Percentiles rank a stretch among this genome's conserved stretches.
phyloP scores from a whole-genome alignment of 2,113 vertebrate genomes.

The Syngnathus typhle region DNA sequence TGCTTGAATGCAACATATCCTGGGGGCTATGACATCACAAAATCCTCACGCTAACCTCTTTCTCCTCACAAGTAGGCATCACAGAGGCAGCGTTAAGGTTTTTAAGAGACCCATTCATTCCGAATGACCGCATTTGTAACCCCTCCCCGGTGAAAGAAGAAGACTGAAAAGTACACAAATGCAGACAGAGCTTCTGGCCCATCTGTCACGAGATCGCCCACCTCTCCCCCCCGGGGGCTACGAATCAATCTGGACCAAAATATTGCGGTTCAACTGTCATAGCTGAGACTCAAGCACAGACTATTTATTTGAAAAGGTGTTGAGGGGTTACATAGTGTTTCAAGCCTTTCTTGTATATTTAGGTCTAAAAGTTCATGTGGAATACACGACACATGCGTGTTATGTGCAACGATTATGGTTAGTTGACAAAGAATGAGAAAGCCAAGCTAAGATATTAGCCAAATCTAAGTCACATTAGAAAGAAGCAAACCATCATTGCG shows the following conservation, averaged over 20 bases:
- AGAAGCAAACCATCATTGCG: too few relatives aligned
- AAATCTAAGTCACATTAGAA: slow-evolving; percentile 23
- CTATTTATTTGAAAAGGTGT: neutral
- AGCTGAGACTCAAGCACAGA: slow-evolving; percentile 5
- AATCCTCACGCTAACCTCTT: neutral
- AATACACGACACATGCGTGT: neutral
- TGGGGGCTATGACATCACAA: too few relatives aligned
- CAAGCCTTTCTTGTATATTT: neutral
- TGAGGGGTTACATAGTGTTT: neutral
- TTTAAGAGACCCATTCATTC: slow-evolving; percentile 17
- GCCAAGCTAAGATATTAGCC: neutral
- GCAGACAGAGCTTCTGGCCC: slow-evolving; percentile 18
- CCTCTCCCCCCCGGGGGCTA: slow-evolving; percentile 22
- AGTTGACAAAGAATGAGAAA: slow-evolving; percentile 29
- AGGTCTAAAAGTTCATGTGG: neutral
- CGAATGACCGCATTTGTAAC: slow-evolving; percentile 33
- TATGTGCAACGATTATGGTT: slow-evolving; percentile 21
- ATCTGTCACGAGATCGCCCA: slow-evolving; percentile 20
- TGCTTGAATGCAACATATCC: too few relatives aligned
- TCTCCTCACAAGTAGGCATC: neutral
- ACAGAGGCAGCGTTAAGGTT: slow-evolving; percentile 14
- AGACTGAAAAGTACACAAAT: slow-evolving; percentile 22
- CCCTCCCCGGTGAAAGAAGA: slow-evolving; percentile 20
- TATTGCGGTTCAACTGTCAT: slow-evolving; percentile 25
- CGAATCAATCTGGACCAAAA: slow-evolving; percentile 59